phyloP scores from a whole-genome alignment of 35 echinoderm and acorn worm genomes.

The Hemicentrotus pulcherrimus region DNA sequence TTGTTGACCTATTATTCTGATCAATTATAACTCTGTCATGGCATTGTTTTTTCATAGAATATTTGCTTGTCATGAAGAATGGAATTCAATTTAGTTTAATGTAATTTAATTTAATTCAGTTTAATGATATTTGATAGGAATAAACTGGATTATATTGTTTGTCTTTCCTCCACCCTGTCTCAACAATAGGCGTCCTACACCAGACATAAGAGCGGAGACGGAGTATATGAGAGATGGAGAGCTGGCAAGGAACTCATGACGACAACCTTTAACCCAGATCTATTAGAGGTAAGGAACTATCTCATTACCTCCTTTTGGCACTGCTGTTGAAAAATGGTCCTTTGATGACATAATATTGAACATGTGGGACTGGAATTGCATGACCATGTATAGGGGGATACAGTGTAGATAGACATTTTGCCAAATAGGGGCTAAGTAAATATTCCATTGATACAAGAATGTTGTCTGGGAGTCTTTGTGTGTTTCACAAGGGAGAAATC shows the following conservation, averaged over 20 bases:
- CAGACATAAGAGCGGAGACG: neutral
- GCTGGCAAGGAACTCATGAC: conserved; percentile 23
- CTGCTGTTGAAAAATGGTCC: neutral
- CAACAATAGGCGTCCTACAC: neutral
- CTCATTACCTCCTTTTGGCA: neutral
- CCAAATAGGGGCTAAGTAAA: no score
- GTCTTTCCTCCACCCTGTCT: neutral
- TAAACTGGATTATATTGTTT: neutral
- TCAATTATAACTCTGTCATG: no score
- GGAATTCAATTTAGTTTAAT: no score
- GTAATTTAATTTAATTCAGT: no score
- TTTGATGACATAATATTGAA: neutral
- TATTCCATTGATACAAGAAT: no score
- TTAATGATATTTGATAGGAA: neutral
- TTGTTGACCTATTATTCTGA: no score
- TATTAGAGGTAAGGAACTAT: conserved; percentile 23
- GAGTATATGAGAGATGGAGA: conserved; percentile 9
- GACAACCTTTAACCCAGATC: conserved; percentile 8
- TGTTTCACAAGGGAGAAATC: no score
- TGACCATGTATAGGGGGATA: no score
- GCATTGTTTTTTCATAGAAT: no score
- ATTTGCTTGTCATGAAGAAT: no score
- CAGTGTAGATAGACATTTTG: no score
- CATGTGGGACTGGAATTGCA: neutral
- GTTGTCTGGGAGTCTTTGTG: no score